Percentiles rank a stretch among this genome's conserved stretches.
Evolutionary conservation across 2,113 vertebrate genomes (phyloP).

Genomic region (Prunella himalayana): DNA sequence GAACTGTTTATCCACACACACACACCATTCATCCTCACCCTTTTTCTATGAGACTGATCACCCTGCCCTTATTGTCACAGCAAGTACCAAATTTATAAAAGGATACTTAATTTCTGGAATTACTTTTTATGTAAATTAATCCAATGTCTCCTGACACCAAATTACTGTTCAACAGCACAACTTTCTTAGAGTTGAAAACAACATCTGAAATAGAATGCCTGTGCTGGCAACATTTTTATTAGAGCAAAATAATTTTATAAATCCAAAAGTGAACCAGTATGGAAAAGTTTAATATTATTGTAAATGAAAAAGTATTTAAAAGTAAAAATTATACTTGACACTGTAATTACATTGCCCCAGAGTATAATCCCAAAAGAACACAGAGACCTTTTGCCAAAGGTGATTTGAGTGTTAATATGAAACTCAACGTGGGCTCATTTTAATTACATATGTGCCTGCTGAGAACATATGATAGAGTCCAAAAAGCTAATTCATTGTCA

Average conservation of each 20-base stretch:
- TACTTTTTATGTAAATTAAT: neutral
- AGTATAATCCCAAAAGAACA: conserved; percentile 28
- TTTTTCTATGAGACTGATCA: neutral
- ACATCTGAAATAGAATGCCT: neutral
- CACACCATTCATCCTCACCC: neutral
- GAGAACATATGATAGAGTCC: conserved; percentile 55
- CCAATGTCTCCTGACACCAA: neutral
- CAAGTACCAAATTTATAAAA: neutral
- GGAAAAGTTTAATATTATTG: neutral
- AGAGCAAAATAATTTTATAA: neutral
- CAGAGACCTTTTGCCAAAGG: conserved; percentile 53
- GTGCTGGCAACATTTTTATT: neutral
- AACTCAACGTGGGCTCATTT: neutral
- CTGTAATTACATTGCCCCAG: neutral
- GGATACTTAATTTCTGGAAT: neutral
- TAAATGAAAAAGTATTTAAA: neutral
- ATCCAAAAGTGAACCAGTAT: neutral
- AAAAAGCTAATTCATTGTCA: conserved; percentile 60
- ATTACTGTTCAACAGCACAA: neutral
- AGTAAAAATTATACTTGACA: neutral
- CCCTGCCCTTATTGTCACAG: neutral
- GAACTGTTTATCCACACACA: neutral
- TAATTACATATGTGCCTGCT: conserved; percentile 61
- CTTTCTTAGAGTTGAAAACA: neutral
- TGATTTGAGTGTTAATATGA: conserved; percentile 32